Evolutionary conservation across 2,113 vertebrate genomes (phyloP).

Genomic region (Melanostigma gelatinosum): DNA sequence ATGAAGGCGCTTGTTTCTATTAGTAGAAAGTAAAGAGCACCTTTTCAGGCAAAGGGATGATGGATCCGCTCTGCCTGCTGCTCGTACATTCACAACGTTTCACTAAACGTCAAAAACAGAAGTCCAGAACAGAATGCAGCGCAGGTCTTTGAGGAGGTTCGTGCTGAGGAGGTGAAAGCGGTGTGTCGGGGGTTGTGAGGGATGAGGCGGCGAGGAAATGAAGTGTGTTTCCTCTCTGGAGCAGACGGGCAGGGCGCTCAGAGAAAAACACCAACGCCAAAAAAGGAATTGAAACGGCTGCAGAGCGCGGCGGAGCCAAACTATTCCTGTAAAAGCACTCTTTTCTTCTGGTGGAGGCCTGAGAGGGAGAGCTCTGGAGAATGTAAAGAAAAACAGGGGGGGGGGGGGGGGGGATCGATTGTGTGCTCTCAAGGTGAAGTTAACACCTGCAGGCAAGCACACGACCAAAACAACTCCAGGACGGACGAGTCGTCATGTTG

Average conservation of each 20-base stretch:
- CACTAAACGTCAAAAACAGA: not conserved
- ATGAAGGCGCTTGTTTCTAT: conserved; percentile 70
- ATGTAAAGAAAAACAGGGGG: conserved; percentile 57
- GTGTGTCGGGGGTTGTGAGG: conserved; percentile 18
- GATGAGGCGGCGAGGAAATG: conserved; percentile 68
- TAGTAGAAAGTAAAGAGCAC: conserved; percentile 79
- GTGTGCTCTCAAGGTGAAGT: no score
- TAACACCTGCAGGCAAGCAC: not conserved
- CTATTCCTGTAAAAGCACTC: conserved; percentile 81
- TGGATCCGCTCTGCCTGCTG: conserved; percentile 28
- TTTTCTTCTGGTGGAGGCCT: conserved; percentile 67
- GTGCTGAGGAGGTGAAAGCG: conserved; percentile 49
- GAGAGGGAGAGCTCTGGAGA: conserved; percentile 46
- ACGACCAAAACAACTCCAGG: conserved; percentile 29
- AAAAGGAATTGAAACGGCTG: conserved; percentile 81
- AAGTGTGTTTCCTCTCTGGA: conserved; percentile 70
- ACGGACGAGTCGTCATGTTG: conserved; percentile 36
- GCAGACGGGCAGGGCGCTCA: conserved; percentile 53
- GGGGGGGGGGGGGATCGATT: not conserved
- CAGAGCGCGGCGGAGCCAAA: conserved; percentile 70
- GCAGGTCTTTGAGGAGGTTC: conserved; percentile 50
- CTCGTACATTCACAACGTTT: conserved; percentile 29
- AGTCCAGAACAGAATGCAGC: conserved; percentile 8
- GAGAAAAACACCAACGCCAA: conserved; percentile 79
- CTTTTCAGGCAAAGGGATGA: conserved; percentile 86